Percentiles rank a stretch among this genome's conserved stretches.
phyloP scores from a whole-genome alignment of 2,888 invertebrate species.

The Chirona hameri region DNA sequence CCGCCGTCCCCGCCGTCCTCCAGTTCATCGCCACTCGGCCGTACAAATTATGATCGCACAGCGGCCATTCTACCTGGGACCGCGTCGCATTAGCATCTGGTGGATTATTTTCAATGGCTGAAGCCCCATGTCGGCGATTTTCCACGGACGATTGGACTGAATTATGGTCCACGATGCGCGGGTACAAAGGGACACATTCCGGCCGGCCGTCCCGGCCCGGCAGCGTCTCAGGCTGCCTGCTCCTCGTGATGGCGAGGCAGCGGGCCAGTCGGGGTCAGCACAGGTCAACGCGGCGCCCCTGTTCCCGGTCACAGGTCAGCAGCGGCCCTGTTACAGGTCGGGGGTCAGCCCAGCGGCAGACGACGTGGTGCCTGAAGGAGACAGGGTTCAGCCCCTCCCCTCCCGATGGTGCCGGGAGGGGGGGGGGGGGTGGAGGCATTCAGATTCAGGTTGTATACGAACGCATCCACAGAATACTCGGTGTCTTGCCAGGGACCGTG shows the following conservation, averaged over 20 bases:
- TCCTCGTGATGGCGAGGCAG: background rate
- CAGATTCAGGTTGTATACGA: too few species aligned
- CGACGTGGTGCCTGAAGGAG: too few species aligned
- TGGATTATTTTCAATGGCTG: background rate
- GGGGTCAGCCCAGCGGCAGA: too few species aligned
- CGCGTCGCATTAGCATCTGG: background rate
- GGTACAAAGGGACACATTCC: background rate
- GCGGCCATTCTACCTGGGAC: background rate
- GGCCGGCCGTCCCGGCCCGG: background rate
- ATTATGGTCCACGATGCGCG: background rate
- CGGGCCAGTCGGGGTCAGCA: background rate
- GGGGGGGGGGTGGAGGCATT: too few species aligned
- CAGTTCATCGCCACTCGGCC: background rate
- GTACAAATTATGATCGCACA: conserved; percentile 9
- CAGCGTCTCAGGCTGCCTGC: background rate
- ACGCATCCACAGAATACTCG: too few species aligned
- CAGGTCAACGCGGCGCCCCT: background rate
- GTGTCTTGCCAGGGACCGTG: too few species aligned
- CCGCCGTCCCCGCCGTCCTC: background rate
- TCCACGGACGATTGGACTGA: conserved; percentile 3
- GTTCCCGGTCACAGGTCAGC: background rate
- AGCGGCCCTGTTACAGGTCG: background rate
- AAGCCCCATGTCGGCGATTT: background rate
- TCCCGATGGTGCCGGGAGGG: background rate
- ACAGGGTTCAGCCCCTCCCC: background rate